Evolutionary conservation across 2,888 invertebrate genomes (phyloP).

Genomic region (Nudaria mundana): DNA sequence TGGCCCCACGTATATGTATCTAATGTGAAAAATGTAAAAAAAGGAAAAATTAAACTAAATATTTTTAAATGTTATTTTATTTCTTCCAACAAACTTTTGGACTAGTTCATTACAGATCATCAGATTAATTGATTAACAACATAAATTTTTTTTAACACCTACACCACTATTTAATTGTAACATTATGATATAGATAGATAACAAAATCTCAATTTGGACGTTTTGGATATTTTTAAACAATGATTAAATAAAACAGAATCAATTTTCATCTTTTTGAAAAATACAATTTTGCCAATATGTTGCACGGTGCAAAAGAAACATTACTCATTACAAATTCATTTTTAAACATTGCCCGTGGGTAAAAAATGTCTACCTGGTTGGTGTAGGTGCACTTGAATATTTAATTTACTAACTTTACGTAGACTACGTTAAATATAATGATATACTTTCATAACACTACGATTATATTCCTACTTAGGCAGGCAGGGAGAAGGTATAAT

Average conservation of each 20-base stretch:
- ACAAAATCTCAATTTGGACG: no score
- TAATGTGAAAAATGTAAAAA: no score
- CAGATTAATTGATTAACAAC: no score
- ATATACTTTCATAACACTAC: constrained; percentile 26
- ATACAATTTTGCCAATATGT: no score
- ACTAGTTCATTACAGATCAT: not conserved
- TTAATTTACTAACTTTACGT: constrained; percentile 18
- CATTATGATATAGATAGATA: no score
- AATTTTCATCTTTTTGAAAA: no score
- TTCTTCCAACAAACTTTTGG: constrained; percentile 16
- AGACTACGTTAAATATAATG: constrained; percentile 25
- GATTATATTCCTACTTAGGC: constrained; percentile 26
- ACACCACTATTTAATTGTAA: no score
- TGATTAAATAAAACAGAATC: no score
- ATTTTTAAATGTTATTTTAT: constrained; percentile 14
- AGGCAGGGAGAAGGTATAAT: constrained; percentile 59
- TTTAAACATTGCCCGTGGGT: not conserved
- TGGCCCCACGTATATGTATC: no score
- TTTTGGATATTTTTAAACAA: no score
- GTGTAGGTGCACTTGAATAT: not conserved
- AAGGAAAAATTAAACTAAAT: not conserved
- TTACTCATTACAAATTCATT: not conserved
- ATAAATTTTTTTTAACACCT: no score
- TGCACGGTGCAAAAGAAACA: no score
- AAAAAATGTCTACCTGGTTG: not conserved